Conservation (phyloP, 1,140 invertebrate species). For the Holotrichia oblita region DNA sequence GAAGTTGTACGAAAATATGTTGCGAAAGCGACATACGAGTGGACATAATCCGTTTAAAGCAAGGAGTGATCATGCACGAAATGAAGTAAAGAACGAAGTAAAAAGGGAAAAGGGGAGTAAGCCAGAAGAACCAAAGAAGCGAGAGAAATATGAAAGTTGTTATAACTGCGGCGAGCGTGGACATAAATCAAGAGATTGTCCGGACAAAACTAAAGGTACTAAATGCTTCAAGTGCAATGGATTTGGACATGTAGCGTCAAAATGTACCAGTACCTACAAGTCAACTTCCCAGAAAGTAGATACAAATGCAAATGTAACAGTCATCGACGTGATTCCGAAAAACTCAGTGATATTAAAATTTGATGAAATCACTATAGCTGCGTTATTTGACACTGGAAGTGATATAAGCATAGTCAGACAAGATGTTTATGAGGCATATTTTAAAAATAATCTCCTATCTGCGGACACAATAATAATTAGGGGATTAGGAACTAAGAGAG, state of each 20-base stretch:
- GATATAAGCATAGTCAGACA: not conserved
- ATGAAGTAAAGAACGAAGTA: not conserved
- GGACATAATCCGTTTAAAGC: constrained; percentile 3
- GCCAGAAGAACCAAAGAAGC: not conserved
- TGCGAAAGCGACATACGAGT: constrained; percentile 39
- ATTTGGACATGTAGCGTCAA: constrained; percentile 4
- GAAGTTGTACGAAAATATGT: constrained; percentile 46
- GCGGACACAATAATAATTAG: not conserved
- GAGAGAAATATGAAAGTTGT: not conserved
- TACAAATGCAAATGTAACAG: not conserved
- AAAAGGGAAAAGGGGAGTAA: not conserved
- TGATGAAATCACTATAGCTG: not conserved
- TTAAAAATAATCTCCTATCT: not conserved
- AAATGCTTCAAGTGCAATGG: constrained; percentile 39
- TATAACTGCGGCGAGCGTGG: constrained; percentile 16
- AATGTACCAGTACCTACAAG: not conserved
- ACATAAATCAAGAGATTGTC: constrained; percentile 31
- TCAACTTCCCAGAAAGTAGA: not conserved
- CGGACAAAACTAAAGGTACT: constrained; percentile 16
- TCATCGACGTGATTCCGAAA: not conserved
- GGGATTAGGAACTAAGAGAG: not conserved
- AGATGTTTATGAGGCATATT: constrained; percentile 6
- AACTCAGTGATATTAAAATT: not conserved
- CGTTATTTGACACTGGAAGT: constrained; percentile 31
- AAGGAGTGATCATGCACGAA: constrained; percentile 10